Evolutionary conservation across 53 echinoderm and acorn worm genomes (phyloP), one percentile per base, ranked within the genome.

Genomic region (Echinometra lucunter): DNA sequence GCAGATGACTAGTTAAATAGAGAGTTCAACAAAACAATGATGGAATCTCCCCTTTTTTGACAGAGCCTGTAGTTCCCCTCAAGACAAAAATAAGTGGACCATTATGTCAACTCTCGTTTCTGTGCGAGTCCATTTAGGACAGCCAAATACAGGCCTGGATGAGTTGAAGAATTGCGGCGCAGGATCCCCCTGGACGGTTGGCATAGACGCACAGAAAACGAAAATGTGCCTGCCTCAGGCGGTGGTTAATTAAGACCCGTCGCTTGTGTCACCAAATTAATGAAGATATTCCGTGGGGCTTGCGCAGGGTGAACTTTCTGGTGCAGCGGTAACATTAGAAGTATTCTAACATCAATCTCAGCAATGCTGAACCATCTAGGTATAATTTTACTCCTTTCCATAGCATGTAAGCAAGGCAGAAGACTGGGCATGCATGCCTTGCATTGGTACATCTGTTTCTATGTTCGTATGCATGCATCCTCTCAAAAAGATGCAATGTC

Each of bases 61-160:
- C 91, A 91, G 44, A 69, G 23, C 58, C 23, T 91, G 66, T 91
- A 91, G 70, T 47, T 45, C 4, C 37, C 91, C 69, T 23, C 40
- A 66, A 91, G 91, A 60, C 72, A 91, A 69, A 91, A 91, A 91
- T 91, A 91, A 91, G 91, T 70, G 69, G 91, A 91, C 91, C 91
- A 91, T 91, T 91, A 91, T 91, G 69, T 91, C 91, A 66, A 91
- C 91, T 91, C 91, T 91, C 69, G 45, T 91, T 91, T 91, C 45
- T 91, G 66, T 44, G 66, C 34, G 70, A 66, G 91, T 91, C 91
- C 91, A 91, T 69, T 45, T 67, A 45, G 66, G 45, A 40, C 91
- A 44, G 66, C 91, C 91, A 91, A 91, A 91, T 91, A 91, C 91
- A 91, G 91, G 91, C 66, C 69, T 91, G 35, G 57, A 78, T 78